Evolutionary conservation across 1,140 invertebrate species (phyloP).

Genomic region (Radopholus similis): DNA sequence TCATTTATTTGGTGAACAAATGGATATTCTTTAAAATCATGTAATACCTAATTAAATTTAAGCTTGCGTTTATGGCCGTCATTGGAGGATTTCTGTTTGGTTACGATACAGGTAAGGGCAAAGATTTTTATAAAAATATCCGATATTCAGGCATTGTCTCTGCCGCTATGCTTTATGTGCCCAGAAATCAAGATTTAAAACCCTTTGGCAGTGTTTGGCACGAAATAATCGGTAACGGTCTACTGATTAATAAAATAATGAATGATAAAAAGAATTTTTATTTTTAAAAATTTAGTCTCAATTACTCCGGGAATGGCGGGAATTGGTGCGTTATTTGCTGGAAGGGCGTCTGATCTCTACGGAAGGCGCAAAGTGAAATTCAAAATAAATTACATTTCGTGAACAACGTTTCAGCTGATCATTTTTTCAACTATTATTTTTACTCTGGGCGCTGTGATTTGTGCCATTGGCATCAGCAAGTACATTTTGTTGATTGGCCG

Average conservation of each 20-base stretch:
- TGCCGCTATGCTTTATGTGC: slow-evolving; percentile 67
- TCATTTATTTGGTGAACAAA: slow-evolving; percentile 60
- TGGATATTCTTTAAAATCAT: background rate
- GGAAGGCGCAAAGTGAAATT: slow-evolving; percentile 63
- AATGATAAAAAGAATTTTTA: background rate
- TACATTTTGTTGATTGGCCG: slow-evolving; percentile 65
- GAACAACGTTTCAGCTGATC: slow-evolving; percentile 60
- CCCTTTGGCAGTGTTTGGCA: slow-evolving; percentile 37
- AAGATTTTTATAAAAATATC: background rate
- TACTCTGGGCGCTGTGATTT: slow-evolving; percentile 65
- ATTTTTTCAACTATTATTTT: slow-evolving; percentile 66
- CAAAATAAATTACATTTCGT: background rate
- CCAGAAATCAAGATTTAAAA: slow-evolving; percentile 30
- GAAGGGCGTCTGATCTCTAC: slow-evolving; percentile 63
- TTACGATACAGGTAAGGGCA: slow-evolving; percentile 66
- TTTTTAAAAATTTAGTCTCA: slow-evolving; percentile 24
- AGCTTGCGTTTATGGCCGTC: slow-evolving; percentile 63
- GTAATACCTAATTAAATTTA: slow-evolving; percentile 37
- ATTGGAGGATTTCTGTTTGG: slow-evolving; percentile 70
- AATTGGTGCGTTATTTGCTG: slow-evolving; percentile 65
- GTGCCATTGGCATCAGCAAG: slow-evolving; percentile 64
- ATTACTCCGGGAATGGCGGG: slow-evolving; percentile 63
- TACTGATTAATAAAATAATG: background rate
- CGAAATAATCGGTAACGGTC: slow-evolving; percentile 30
- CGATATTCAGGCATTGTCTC: slow-evolving; percentile 65